phyloP scores from a whole-genome alignment of 2,797 vertebrate genomes.

The Sandelia bainsii region DNA sequence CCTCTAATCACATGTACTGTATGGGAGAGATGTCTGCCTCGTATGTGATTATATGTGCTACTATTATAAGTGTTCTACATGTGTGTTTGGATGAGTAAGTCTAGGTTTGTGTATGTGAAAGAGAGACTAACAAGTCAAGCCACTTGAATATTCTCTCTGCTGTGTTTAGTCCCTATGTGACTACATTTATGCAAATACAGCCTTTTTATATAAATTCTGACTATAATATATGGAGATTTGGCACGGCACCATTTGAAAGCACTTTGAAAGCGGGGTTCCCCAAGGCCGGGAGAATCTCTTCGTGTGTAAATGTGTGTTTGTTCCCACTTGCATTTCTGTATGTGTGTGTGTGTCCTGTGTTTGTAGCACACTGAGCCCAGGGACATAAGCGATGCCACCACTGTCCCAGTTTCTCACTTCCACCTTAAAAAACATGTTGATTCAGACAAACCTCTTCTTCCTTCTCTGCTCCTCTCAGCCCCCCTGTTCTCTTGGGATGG shows the following conservation, averaged over 20 bases:
- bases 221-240: conserved; percentile 82
- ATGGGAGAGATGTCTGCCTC: background rate
- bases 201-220: conserved; percentile 81
- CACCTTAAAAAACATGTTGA: conserved; percentile 81
- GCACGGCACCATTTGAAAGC: conserved; percentile 75
- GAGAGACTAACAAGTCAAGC: conserved; percentile 55
- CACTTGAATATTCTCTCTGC: conserved; percentile 64
- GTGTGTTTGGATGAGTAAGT: conserved; percentile 9
- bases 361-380: conserved; percentile 75
- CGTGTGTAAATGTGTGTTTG: conserved; percentile 72
- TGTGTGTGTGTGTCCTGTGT: conserved; percentile 66
- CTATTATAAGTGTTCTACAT: background rate
- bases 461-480: conserved; percentile 37
- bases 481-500: conserved; percentile 63
- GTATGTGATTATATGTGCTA: background rate
- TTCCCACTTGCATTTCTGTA: conserved; percentile 43
- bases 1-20: background rate
- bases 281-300: conserved; percentile 61
- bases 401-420: conserved; percentile 83
- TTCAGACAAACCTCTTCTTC: conserved; percentile 77
- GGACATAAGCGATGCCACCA: conserved; percentile 82
- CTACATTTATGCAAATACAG: conserved; percentile 79
- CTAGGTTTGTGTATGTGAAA: conserved; percentile 21
- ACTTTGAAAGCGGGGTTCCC: conserved; percentile 73
- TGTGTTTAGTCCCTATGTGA: conserved; percentile 66